These are phyloP conservation scores for Papilio demoleus DNA, from an alignment of 2,888 invertebrate genomes.

Conservation along the genomic window DNA sequence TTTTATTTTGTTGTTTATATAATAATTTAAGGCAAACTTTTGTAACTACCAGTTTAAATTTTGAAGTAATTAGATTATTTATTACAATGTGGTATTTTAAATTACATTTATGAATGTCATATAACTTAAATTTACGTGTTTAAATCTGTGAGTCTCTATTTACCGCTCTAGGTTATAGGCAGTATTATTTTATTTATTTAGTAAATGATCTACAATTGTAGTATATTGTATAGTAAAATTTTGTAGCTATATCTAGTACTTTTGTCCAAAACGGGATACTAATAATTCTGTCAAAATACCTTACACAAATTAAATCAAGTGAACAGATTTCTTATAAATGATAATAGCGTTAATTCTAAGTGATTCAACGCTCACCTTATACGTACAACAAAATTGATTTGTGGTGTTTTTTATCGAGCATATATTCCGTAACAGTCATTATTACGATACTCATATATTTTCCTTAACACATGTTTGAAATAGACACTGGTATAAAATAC, in stretches of 20 bases:
- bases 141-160: background rate
- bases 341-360: background rate
- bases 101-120: too few species aligned
- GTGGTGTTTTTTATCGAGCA: background rate
- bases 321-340: background rate
- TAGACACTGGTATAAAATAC: background rate
- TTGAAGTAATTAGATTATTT: too few species aligned
- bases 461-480: constrained; percentile 3
- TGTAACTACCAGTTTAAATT: too few species aligned
- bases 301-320: too few species aligned
- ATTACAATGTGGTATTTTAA: too few species aligned
- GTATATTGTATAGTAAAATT: too few species aligned
- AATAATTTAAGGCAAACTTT: background rate
- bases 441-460: constrained; percentile 3
- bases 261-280: background rate
- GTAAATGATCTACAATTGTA: too few species aligned
- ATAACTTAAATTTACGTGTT: too few species aligned
- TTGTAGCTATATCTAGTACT: background rate
- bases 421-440: constrained; percentile 4
- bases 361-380: background rate
- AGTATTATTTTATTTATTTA: background rate
- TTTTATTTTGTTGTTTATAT: background rate
- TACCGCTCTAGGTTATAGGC: background rate
- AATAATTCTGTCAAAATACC: background rate
- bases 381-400: constrained; percentile 11